A percentile compares a stretch with the other conserved stretches of the same genome.
Conservation (phyloP, 1,140 invertebrate species). For the Atta colombica region DNA sequence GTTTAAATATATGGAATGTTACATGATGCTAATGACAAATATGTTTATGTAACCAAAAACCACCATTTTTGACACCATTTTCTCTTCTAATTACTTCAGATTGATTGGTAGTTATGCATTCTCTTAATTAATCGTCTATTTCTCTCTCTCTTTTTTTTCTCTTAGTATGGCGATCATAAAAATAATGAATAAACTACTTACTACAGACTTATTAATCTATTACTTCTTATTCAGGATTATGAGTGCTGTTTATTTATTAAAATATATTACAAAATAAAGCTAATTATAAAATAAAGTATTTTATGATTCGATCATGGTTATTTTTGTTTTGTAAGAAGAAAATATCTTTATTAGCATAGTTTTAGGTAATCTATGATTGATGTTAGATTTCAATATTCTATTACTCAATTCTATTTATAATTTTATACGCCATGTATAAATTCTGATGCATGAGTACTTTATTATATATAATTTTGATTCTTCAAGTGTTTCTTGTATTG, state of each 20-base stretch:
- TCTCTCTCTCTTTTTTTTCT: background rate
- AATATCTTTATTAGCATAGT: background rate
- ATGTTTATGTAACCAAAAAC: background rate
- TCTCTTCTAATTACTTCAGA: background rate
- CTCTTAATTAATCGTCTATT: background rate
- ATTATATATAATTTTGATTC: background rate
- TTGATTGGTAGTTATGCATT: background rate
- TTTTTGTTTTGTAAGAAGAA: background rate
- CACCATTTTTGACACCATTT: background rate
- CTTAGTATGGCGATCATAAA: background rate
- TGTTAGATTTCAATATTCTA: background rate
- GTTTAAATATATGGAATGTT: background rate
- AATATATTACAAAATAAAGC: background rate
- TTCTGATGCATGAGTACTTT: background rate
- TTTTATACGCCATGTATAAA: background rate
- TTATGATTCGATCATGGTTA: background rate
- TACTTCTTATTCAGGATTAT: background rate
- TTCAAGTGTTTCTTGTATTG: background rate
- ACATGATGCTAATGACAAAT: background rate
- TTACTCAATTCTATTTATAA: background rate
- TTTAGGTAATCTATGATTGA: background rate
- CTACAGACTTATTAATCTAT: background rate
- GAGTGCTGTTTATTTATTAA: background rate
- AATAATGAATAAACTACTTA: background rate
- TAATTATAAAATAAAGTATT: constrained; percentile 20